phyloP scores from a whole-genome alignment of 2,888 invertebrate genomes.

The Anticlea derivata region DNA sequence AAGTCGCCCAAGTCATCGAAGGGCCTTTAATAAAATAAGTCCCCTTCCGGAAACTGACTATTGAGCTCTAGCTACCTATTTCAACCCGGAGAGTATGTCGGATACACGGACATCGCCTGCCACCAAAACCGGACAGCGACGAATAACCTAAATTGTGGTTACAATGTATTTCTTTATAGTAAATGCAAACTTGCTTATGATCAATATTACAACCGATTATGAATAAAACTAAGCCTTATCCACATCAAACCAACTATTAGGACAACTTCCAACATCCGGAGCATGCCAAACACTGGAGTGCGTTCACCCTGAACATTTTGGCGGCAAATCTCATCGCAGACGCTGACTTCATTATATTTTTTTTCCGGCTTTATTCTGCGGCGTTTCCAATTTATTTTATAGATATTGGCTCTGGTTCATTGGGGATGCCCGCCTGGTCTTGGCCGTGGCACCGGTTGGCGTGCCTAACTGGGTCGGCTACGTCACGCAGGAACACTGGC shows the following conservation, averaged over 20 bases:
- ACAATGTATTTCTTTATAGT: too few relatives aligned
- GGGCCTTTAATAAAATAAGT: too few relatives aligned
- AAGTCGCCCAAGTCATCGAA: too few relatives aligned
- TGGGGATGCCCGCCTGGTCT: conserved; percentile 80
- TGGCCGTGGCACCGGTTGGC: conserved; percentile 82
- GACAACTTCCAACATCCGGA: conserved; percentile 67
- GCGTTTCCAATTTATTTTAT: conserved; percentile 81
- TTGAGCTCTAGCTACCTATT: too few relatives aligned
- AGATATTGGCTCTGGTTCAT: conserved; percentile 83
- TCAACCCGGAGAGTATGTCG: too few relatives aligned
- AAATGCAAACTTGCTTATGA: conserved; percentile 30
- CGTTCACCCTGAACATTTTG: conserved; percentile 77
- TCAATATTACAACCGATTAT: conserved; percentile 33
- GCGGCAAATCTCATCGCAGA: conserved; percentile 69
- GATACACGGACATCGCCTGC: too few relatives aligned
- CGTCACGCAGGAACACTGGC: conserved; percentile 78
- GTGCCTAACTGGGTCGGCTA: conserved; percentile 78
- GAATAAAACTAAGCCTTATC: conserved; percentile 65
- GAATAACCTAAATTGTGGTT: too few relatives aligned
- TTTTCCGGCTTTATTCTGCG: conserved; percentile 65
- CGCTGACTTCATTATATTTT: conserved; percentile 79
- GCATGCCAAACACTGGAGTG: conserved; percentile 80
- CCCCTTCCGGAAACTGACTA: too few relatives aligned
- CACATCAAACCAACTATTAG: conserved; percentile 76
- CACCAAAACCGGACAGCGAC: too few relatives aligned